A percentile compares a stretch with the other conserved stretches of the same genome.
Evolutionary conservation across 1,140 invertebrate genomes (phyloP).

Genomic region (Cyrtorhinus lividipennis): DNA sequence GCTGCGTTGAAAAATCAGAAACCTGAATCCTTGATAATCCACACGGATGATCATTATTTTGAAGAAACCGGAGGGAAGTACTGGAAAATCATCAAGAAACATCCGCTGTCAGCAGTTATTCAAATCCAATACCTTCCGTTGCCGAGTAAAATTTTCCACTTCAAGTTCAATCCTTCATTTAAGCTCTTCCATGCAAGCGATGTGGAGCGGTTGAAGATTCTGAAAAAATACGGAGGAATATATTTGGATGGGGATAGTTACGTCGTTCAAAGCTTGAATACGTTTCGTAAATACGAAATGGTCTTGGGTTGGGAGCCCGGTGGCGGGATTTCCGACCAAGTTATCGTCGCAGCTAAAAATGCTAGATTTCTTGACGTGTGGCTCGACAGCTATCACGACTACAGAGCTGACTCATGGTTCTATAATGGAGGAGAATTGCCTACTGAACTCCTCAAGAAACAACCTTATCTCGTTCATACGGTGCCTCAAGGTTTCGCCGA

Average conservation of each 20-base stretch:
- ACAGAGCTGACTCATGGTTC: conserved; percentile 26
- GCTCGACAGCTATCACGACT: conserved; percentile 27
- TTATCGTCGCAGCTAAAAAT: conserved; percentile 25
- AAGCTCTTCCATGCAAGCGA: conserved; percentile 22
- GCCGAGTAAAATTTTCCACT: conserved; percentile 26
- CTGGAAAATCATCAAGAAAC: conserved; percentile 20
- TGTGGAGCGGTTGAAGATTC: conserved; percentile 19
- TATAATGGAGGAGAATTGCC: conserved; percentile 28
- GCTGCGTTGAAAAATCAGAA: conserved; percentile 23
- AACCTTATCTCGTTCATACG: conserved; percentile 18
- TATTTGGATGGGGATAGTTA: conserved; percentile 24
- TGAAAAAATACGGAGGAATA: conserved; percentile 24
- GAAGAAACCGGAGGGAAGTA: conserved; percentile 18
- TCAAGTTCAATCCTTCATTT: conserved; percentile 19
- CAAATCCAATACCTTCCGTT: conserved; percentile 18
- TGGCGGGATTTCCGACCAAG: conserved; percentile 17
- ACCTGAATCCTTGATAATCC: conserved; percentile 23
- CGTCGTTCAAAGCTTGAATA: conserved; percentile 20
- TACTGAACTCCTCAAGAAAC: conserved; percentile 24
- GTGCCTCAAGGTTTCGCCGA: conserved; percentile 2
- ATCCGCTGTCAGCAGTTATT: conserved; percentile 9
- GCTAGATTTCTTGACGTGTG: conserved; percentile 27
- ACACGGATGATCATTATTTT: conserved; percentile 19
- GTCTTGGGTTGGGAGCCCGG: conserved; percentile 29
- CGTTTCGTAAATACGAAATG: conserved; percentile 29